phyloP scores from a whole-genome alignment of 2,113 vertebrate species.

The Tyto alba region DNA sequence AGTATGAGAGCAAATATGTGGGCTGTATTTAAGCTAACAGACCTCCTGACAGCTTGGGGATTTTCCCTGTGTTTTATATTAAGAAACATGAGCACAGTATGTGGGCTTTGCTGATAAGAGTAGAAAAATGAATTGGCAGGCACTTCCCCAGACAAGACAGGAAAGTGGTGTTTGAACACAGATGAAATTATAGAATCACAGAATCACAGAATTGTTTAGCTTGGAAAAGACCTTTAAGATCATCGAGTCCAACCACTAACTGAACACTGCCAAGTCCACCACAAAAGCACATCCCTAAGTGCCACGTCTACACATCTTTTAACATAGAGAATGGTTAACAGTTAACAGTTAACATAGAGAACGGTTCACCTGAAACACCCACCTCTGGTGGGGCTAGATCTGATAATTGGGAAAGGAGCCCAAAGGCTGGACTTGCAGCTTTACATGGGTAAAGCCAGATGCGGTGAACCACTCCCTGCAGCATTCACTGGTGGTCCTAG shows the following conservation, averaged over 20 bases:
- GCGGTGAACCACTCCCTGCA: background rate
- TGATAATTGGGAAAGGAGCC: background rate
- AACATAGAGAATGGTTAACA: too few species aligned
- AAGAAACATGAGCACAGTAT: slow-evolving; percentile 56
- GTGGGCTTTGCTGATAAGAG: slow-evolving; percentile 70
- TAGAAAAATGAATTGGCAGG: slow-evolving; percentile 68
- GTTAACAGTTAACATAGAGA: too few species aligned
- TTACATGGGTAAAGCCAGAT: background rate
- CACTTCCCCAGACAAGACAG: slow-evolving; percentile 64
- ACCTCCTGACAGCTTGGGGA: slow-evolving; percentile 49
- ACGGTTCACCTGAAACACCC: background rate
- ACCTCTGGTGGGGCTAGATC: background rate
- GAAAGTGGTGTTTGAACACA: slow-evolving; percentile 62
- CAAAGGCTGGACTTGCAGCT: background rate
- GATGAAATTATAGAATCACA: slow-evolving; percentile 28
- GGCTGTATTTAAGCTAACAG: slow-evolving; percentile 40
- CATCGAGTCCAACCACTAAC: rapidly evolving
- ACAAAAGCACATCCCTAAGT: background rate
- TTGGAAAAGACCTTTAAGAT: background rate
- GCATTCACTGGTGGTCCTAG: background rate
- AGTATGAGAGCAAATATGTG: slow-evolving; percentile 13
- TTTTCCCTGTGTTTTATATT: slow-evolving; percentile 62
- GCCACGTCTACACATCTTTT: background rate
- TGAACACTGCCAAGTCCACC: background rate
- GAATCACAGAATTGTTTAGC: background rate